These are phyloP conservation scores for Chelon labrosus DNA, from an alignment of 2,797 vertebrate genomes.

Conservation along the genomic window DNA sequence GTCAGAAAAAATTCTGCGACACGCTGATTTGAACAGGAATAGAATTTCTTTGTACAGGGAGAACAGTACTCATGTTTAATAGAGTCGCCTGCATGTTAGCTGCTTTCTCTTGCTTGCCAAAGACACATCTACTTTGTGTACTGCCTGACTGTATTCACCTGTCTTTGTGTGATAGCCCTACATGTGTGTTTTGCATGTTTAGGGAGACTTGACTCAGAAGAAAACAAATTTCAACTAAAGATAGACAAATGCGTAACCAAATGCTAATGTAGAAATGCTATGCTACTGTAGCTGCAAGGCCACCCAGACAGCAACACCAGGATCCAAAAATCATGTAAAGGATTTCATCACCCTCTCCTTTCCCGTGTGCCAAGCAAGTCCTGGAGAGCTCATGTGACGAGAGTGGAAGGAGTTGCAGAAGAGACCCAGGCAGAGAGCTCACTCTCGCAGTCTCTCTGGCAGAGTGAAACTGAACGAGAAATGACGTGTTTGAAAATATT, in stretches of 20 bases:
- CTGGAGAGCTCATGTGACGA: conserved; percentile 43
- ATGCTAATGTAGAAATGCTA: neutral
- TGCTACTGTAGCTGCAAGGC: conserved; percentile 27
- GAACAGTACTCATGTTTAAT: neutral
- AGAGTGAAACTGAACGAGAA: conserved; percentile 54
- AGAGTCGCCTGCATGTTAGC: neutral
- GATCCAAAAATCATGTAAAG: conserved; percentile 36
- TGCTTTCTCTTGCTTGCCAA: neutral
- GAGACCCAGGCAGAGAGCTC: conserved; percentile 16
- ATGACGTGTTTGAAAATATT: conserved; percentile 73
- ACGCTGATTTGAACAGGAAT: no score
- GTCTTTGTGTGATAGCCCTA: neutral
- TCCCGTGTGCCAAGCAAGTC: conserved; percentile 48
- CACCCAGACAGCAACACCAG: conserved; percentile 17
- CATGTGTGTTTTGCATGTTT: neutral
- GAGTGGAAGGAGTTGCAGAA: conserved; percentile 29
- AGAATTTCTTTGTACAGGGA: no score
- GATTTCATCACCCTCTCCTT: conserved; percentile 35
- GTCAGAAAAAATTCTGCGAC: neutral
- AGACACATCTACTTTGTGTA: neutral
- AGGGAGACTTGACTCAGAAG: neutral
- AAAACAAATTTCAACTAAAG: neutral
- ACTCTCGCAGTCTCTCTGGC: conserved; percentile 32
- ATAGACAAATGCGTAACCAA: neutral
- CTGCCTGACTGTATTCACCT: neutral